A percentile compares a stretch with the other conserved stretches of the same genome.
These are phyloP conservation scores for Andrena camellia DNA, from an alignment of 2,888 invertebrate species.

Conservation along the genomic window DNA sequence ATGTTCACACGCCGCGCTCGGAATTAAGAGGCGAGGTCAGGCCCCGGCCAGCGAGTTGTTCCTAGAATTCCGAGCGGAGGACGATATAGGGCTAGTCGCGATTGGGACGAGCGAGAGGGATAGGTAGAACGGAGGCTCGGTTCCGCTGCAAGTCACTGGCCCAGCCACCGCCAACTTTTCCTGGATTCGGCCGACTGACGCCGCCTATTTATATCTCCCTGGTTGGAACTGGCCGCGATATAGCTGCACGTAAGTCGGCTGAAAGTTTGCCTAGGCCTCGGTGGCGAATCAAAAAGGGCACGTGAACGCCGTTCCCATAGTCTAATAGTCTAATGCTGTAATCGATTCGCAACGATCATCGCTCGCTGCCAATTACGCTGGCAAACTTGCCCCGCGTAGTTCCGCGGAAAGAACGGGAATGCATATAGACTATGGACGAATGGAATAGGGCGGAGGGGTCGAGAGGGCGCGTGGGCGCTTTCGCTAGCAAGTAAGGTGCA, in stretches of 20 bases:
- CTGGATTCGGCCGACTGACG: slow-evolving; percentile 63
- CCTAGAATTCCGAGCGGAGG: neutral
- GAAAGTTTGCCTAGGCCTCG: slow-evolving; percentile 36
- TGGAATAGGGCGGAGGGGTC: too few relatives aligned
- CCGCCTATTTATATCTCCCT: slow-evolving; percentile 66
- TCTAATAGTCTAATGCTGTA: too few relatives aligned
- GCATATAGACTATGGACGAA: too few relatives aligned
- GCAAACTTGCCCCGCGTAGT: too few relatives aligned
- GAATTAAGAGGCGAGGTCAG: too few relatives aligned
- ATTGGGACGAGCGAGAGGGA: neutral
- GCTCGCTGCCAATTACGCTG: too few relatives aligned
- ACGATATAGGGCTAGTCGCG: neutral
- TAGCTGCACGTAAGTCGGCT: slow-evolving; percentile 25
- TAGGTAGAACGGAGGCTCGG: slow-evolving; percentile 15
- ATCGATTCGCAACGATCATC: too few relatives aligned
- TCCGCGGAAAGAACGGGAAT: too few relatives aligned
- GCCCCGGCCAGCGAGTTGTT: too few relatives aligned
- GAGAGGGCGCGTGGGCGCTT: slow-evolving; percentile 55
- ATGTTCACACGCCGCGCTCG: slow-evolving; percentile 28
- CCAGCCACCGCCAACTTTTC: slow-evolving; percentile 57
- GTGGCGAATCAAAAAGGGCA: slow-evolving; percentile 45
- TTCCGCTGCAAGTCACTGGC: slow-evolving; percentile 26
- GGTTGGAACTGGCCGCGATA: slow-evolving; percentile 48
- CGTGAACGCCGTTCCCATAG: neutral
- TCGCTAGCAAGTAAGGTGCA: slow-evolving; percentile 13